Evolutionary conservation across 2,113 vertebrate genomes (phyloP).

Genomic region (Lipotes vexillifer): DNA sequence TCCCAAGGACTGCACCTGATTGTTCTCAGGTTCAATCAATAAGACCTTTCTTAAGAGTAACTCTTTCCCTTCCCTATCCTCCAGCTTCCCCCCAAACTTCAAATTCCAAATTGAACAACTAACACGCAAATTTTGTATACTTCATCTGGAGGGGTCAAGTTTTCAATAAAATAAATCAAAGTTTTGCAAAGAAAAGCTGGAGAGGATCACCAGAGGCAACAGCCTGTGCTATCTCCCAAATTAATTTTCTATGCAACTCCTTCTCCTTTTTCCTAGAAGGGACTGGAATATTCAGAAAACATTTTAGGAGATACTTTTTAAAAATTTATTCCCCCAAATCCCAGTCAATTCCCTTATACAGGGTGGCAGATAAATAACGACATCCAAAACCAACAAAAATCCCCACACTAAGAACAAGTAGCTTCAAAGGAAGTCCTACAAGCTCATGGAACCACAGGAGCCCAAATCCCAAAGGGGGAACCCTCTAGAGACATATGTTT

Average conservation of each 20-base stretch:
- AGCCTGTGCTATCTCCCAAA: background rate
- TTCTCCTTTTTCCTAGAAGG: background rate
- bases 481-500: background rate
- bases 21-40: rapidly evolving
- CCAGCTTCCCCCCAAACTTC: background rate
- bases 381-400: background rate
- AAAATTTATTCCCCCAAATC: background rate
- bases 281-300: background rate
- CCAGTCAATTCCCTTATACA: background rate
- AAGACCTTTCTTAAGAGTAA: background rate
- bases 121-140: background rate
- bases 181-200: background rate
- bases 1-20: background rate
- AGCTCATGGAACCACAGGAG: background rate
- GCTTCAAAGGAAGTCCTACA: background rate
- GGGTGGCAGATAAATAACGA: background rate
- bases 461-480: background rate
- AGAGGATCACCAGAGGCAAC: background rate
- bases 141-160: background rate
- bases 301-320: background rate
- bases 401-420: background rate
- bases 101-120: background rate
- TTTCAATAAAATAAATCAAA: background rate
- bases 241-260: background rate
- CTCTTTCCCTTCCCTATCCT: background rate